Percentiles rank a stretch among this genome's conserved stretches.
phyloP scores from a whole-genome alignment of 2,797 vertebrate genomes.

The Macrochelys suwanniensis region DNA sequence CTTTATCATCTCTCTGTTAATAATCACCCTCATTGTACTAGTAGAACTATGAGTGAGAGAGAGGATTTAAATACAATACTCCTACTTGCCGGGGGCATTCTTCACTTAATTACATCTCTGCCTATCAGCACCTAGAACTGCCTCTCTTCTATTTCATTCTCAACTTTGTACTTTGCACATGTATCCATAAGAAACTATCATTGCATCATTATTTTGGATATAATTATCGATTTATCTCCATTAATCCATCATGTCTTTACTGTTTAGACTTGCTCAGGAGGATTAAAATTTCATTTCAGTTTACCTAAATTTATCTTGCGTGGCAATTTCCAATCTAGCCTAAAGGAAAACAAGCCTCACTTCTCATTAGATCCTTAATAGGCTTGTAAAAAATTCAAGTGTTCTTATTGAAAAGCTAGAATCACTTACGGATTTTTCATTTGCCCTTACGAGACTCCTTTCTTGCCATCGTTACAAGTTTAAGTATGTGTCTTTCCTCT shows the following conservation, averaged over 20 bases:
- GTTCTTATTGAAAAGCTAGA: not conserved
- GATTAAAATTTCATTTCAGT: not conserved
- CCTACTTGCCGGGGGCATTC: rapidly evolving
- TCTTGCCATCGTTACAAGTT: not conserved
- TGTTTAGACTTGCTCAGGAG: not conserved
- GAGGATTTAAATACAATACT: not conserved
- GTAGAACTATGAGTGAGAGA: not conserved
- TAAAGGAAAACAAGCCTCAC: not conserved
- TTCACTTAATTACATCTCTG: rapidly evolving
- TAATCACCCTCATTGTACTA: rapidly evolving
- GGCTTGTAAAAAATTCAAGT: too few relatives aligned
- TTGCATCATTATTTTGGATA: not conserved
- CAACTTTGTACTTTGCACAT: not conserved
- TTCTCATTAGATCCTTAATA: not conserved
- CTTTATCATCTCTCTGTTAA: not conserved
- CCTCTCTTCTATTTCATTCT: not conserved
- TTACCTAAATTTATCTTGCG: not conserved
- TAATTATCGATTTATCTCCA: not conserved
- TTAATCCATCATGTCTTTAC: too few relatives aligned
- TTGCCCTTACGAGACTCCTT: not conserved
- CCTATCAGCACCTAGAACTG: rapidly evolving
- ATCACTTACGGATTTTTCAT: not conserved
- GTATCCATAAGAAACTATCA: not conserved
- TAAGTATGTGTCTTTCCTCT: not conserved
- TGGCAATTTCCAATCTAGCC: not conserved